These are phyloP conservation scores for Drosophila mulleri DNA, from an alignment of 2,888 invertebrate species.

Conservation along the genomic window DNA sequence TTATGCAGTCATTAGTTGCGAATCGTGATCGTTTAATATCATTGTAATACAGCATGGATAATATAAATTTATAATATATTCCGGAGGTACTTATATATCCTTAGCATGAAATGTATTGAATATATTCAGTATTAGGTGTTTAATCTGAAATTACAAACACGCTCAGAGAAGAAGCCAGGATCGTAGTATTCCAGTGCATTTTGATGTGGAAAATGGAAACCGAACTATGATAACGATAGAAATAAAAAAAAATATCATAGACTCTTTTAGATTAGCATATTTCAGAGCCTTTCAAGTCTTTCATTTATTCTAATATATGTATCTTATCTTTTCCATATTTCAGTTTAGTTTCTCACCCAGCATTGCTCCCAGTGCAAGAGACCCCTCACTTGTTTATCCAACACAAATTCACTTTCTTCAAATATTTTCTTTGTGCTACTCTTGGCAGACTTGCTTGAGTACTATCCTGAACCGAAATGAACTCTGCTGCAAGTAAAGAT, in stretches of 20 bases:
- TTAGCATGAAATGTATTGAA: no score
- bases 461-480: slow-evolving; percentile 17
- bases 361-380: not conserved
- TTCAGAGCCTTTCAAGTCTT: not conserved
- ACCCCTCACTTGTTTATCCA: slow-evolving; percentile 16
- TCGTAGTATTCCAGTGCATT: no score
- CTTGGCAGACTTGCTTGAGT: not conserved
- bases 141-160: no score
- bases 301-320: not conserved
- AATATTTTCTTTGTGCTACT: slow-evolving; percentile 40
- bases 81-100: no score
- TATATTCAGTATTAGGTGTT: no score
- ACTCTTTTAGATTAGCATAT: not conserved
- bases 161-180: no score
- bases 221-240: not conserved
- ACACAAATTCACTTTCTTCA: slow-evolving; percentile 46
- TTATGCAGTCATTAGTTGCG: not conserved
- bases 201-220: not conserved
- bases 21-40: no score
- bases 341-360: not conserved
- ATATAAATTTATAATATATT: no score
- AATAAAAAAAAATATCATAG: not conserved
- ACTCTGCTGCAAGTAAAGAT: slow-evolving; percentile 1
- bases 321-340: not conserved
- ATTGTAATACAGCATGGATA: no score